Conservation (phyloP, 2,113 vertebrate genomes). For the Xenotilapia longispinis region DNA sequence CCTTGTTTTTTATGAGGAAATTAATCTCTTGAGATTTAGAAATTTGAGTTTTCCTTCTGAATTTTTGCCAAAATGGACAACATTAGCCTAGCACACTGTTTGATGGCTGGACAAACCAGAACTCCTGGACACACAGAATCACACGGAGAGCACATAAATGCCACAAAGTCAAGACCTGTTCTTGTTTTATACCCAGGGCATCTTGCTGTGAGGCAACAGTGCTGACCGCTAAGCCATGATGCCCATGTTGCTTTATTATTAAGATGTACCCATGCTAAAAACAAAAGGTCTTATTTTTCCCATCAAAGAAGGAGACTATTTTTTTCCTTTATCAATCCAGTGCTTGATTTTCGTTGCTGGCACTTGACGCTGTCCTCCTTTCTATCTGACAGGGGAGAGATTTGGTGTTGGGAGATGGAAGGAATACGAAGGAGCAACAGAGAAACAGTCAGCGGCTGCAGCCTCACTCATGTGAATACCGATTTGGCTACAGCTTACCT, state of each 20-base stretch:
- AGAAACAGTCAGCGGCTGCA: conserved; percentile 39
- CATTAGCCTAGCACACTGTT: background rate
- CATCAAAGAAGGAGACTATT: background rate
- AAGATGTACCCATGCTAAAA: background rate
- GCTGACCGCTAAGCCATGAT: background rate
- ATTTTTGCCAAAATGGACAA: background rate
- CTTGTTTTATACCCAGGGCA: background rate
- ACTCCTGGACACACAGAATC: background rate
- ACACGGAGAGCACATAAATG: background rate
- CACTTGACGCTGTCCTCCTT: background rate
- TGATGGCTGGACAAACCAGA: background rate
- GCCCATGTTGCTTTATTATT: background rate
- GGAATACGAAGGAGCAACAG: conserved; percentile 36
- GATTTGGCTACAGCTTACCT: conserved; percentile 56
- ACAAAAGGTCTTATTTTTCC: background rate
- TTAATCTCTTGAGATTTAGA: background rate
- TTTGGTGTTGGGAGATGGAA: background rate
- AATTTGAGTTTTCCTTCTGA: background rate
- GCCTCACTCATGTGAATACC: conserved; percentile 54
- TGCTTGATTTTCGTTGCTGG: background rate
- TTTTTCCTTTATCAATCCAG: background rate
- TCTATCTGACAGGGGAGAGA: background rate
- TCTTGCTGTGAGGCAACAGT: background rate
- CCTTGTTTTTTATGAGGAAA: background rate
- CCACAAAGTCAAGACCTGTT: background rate